phyloP scores from a whole-genome alignment of 1,140 invertebrate species.

The Caenorhabditis brenneri region DNA sequence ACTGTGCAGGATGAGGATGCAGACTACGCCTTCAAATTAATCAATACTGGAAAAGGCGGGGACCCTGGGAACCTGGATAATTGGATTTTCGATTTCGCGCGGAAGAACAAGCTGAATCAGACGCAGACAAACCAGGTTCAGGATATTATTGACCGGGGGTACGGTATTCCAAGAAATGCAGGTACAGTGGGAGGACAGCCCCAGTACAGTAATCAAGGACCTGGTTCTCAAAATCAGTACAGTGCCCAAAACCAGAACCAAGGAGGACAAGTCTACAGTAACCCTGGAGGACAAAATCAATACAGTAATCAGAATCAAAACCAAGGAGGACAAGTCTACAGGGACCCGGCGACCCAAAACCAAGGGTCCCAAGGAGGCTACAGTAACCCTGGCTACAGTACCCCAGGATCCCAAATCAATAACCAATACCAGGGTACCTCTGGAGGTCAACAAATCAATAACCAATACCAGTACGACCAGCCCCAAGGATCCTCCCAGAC shows the following conservation, averaged over 20 bases:
- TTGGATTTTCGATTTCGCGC: slow-evolving; percentile 52
- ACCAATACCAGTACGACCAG: slow-evolving; percentile 20
- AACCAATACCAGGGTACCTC: slow-evolving; percentile 10
- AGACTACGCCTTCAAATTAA: slow-evolving; percentile 49
- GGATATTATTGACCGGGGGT: slow-evolving; percentile 33
- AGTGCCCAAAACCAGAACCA: no score
- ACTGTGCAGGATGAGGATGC: slow-evolving; percentile 54
- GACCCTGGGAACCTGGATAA: slow-evolving; percentile 36
- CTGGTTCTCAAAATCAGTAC: no score
- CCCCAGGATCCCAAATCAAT: neutral
- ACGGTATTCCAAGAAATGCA: no score
- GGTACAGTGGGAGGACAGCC: no score
- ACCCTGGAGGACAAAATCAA: no score
- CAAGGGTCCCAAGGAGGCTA: neutral
- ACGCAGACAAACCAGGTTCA: slow-evolving; percentile 13
- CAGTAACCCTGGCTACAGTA: neutral
- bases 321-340: no score
- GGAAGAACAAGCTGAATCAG: slow-evolving; percentile 51
- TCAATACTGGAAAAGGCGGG: slow-evolving; percentile 39
- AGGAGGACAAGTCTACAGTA: no score
- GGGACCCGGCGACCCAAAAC: neutral
- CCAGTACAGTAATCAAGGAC: no score
- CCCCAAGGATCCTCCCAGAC: neutral
- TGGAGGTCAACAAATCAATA: neutral
- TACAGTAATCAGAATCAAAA: no score